Base-by-base conservation (phyloP, 2,113 vertebrate species). In the Triplophysa tibetana region DNA sequence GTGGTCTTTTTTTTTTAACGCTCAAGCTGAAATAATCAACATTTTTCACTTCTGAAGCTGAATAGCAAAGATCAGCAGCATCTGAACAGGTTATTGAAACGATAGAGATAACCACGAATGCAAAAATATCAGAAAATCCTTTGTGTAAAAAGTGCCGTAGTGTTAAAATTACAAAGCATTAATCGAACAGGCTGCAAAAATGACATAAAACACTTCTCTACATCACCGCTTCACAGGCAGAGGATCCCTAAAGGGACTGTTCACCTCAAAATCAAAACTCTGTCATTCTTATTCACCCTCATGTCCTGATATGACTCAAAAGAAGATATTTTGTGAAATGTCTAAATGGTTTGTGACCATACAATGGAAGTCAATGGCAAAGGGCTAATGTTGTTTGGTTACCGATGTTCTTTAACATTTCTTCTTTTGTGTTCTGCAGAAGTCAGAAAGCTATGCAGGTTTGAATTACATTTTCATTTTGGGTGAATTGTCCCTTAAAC, bases 111-210 rank as follows among this genome's bases (percentile, higher is more conserved):
- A 75, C 80, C 52, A 66, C 72, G 78, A 56, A 89, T 90, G 90
- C 87, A 91, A 91, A 92, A 91, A 92, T 91, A 90, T 91, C 81
- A 85, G 43, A 85, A 91, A 90, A 91, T 85, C 84, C 81, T 90
- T 88, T 89, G 86, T 85, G 84, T 91, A 90, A 90, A 92, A 93
- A 91, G 91, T 93, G 91, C 91, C 87, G 85, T 79, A 89, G 90
- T 93, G 88, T 89, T 90, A 89, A 91, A 88, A 87, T 89, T 83
- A 88, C 87, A 90, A 87, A 91, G 88, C 80, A 88, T 85, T 81
- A 87, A 79, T 75, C 77, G 66, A 82, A 84, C 3, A 75, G 64
- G 68, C 63, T 69, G 29, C 52, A 63, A 82, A 69, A 83, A 79
- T 80, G 80, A 86, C 78, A 83, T 83, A 38, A 78, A 54, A 77